phyloP scores from a whole-genome alignment of 2,797 vertebrate species.

The Lagodon rhomboides region DNA sequence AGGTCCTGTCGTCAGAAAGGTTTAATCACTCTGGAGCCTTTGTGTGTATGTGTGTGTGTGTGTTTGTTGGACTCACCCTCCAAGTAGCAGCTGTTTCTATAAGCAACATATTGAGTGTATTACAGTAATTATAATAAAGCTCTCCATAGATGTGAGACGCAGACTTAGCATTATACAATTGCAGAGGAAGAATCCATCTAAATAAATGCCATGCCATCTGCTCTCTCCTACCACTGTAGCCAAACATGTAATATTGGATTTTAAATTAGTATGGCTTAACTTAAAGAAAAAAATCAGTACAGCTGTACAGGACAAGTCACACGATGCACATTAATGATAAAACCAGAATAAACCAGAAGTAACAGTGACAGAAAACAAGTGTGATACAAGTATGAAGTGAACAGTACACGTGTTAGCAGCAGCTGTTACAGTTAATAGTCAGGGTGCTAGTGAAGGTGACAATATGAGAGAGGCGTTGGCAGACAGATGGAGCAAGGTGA shows the following conservation, averaged over 20 bases:
- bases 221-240: constrained; percentile 10
- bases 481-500: constrained; percentile 45
- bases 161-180: constrained; percentile 46
- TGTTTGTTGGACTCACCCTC: constrained; percentile 3
- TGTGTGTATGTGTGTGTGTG: constrained; percentile 2
- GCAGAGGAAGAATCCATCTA: constrained; percentile 35
- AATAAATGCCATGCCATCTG: constrained; percentile 55
- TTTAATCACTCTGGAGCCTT: neutral
- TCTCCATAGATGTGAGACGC: constrained; percentile 36
- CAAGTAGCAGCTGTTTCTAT: constrained; percentile 54
- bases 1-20: neutral
- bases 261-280: constrained; percentile 11
- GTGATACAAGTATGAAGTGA: neutral
- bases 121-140: constrained; percentile 55
- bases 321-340: constrained; percentile 17
- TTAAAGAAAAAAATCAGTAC: constrained; percentile 10
- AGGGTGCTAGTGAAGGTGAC: constrained; percentile 20
- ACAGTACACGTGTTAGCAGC: constrained; percentile 25
- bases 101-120: constrained; percentile 48
- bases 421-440: constrained; percentile 22
- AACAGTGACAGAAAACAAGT: constrained; percentile 5
- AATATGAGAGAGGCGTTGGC: constrained; percentile 13
- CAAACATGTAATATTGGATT: constrained; percentile 40
- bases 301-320: constrained; percentile 8
- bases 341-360: neutral